Percentiles rank a stretch among this genome's conserved stretches.
These are phyloP conservation scores for Chymomyza caudatula DNA, from an alignment of 2,888 invertebrate genomes.

Conservation along the genomic window DNA sequence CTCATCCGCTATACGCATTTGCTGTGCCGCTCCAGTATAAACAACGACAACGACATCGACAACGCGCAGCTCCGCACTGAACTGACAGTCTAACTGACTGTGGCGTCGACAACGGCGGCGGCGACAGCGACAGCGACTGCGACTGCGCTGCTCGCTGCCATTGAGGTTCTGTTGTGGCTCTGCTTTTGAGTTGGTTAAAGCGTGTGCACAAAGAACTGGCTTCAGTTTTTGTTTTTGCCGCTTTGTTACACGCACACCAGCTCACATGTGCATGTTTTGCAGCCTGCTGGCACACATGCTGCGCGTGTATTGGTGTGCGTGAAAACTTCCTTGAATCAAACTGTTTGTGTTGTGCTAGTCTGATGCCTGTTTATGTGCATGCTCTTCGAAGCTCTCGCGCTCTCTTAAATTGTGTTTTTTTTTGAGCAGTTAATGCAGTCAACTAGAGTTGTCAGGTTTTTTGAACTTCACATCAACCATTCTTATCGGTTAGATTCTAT, in stretches of 20 bases:
- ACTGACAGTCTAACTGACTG: conserved; percentile 42
- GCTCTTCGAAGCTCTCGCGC: neutral
- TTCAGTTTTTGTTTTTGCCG: neutral
- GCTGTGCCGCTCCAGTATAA: conserved; percentile 14
- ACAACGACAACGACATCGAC: conserved; percentile 31
- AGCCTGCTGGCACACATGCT: neutral
- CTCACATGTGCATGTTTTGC: neutral
- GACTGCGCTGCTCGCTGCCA: conserved; percentile 22
- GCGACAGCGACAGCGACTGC: neutral
- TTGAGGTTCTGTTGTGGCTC: conserved; percentile 4
- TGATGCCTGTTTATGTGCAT: neutral
- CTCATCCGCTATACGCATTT: neutral
- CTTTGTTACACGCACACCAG: neutral
- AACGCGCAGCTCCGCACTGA: conserved; percentile 63
- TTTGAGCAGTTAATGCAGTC: conserved; percentile 17
- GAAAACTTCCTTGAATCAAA: neutral
- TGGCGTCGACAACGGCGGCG: conserved; percentile 5
- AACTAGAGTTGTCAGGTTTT: conserved; percentile 25
- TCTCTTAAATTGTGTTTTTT: conserved; percentile 26
- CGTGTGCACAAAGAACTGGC: neutral
- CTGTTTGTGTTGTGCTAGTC: neutral
- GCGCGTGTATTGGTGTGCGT: neutral
- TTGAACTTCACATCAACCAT: neutral
- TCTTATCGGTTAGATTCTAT: neutral
- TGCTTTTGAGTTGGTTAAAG: conserved; percentile 21